These are phyloP conservation scores for Poeciliopsis turneri DNA, from an alignment of 2,797 vertebrate species.

Conservation along the genomic window DNA sequence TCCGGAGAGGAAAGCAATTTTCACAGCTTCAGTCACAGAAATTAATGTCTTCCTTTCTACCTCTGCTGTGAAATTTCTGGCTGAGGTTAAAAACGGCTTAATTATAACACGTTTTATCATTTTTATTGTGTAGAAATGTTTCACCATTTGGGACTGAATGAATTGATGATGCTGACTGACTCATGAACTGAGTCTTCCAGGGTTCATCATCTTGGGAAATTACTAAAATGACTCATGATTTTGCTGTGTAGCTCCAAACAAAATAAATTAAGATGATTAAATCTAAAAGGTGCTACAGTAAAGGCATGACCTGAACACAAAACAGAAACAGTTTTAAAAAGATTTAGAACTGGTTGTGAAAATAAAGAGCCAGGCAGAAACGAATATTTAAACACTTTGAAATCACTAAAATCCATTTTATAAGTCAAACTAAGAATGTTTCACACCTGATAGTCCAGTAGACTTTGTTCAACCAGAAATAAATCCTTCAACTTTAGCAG, in stretches of 20 bases:
- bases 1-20: conserved; percentile 40
- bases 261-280: background rate
- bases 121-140: background rate
- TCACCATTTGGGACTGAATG: conserved; percentile 24
- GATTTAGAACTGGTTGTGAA: background rate
- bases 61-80: background rate
- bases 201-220: conserved; percentile 42
- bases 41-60: conserved; percentile 24
- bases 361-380: background rate
- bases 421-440: background rate
- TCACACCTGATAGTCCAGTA: background rate
- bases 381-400: background rate
- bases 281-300: background rate
- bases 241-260: background rate
- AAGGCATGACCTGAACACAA: background rate
- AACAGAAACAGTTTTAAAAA: background rate
- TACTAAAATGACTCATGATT: background rate
- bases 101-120: background rate
- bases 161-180: conserved; percentile 59
- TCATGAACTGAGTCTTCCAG: conserved; percentile 51
- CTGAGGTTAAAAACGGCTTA: background rate
- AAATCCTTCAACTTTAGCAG: no score
- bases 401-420: background rate
- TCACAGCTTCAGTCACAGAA: conserved; percentile 31
- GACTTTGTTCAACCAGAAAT: background rate